Base-by-base conservation (phyloP, 2,113 vertebrate species). In the Engraulis encrasicolus region DNA sequence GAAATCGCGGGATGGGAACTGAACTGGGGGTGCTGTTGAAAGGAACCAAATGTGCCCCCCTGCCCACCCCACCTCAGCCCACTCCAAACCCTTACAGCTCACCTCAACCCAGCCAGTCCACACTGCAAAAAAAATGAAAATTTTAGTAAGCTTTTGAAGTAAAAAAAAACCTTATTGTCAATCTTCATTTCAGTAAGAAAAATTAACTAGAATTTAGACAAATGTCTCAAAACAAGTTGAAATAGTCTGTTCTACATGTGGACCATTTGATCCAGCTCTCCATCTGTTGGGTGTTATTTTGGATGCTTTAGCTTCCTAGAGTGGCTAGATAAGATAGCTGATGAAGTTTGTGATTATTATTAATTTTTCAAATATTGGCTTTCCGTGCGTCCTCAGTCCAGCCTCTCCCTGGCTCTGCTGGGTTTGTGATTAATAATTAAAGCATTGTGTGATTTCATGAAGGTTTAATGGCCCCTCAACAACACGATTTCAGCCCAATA, bases 341-440 rank as follows among this genome's bases (percentile, higher is more conserved):
- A 20, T 1, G 54, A n/a, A 6, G 54, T 23, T 6, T 2, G 19
- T 20, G 19, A n/a, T n/a, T n/a, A n/a, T n/a, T 38, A 78, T 66
- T 79, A 37, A 79, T 88, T 88, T 88, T 83, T 79, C 77, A 81
- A 50, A 84, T 85, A 86, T 80, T 78, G 78, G 81, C 80, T 82
- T 45, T 85, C 86, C 82, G 86, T 79, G 40, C 66, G 15, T 84
- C 86, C 48, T 52, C 61, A 84, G 81, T 89, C 84, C 85, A 38
- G 84, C 54, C 34, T 74, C 66, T 66, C 82, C 49, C 79, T 85
- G 81, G 27, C 49, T 38, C 79, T 87, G 40, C 31, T 66, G 58
- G 71, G 23, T n/a, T n/a, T n/a, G n/a, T n/a, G n/a, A n/a, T 88
- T 49, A 84, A 88, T 85, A 87, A 86, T 87, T 88, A 84, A 87